Percentiles rank a stretch among this genome's conserved stretches.
Conservation (phyloP, 2,797 vertebrate species). For the Argya squamiceps region DNA sequence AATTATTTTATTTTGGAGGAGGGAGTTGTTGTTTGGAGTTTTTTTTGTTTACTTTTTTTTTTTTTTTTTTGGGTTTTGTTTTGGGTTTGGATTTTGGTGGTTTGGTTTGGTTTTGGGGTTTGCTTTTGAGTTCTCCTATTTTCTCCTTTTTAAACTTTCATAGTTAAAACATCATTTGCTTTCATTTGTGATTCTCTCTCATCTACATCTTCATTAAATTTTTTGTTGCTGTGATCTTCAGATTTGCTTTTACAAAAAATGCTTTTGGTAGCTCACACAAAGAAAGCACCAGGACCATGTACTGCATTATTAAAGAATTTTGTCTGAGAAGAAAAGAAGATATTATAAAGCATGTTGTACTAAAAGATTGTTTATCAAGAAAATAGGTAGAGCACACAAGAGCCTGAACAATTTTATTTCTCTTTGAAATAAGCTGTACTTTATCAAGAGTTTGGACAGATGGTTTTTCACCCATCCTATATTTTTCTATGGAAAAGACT, state of each 20-base stretch:
- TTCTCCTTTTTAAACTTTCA: neutral
- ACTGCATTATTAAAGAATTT: neutral
- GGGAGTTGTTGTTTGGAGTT: neutral
- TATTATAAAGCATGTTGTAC: neutral
- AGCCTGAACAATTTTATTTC: neutral
- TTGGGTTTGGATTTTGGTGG: neutral
- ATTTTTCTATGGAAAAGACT: neutral
- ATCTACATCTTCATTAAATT: neutral
- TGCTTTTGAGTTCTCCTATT: neutral
- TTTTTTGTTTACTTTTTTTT: no score
- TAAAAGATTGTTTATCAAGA: neutral
- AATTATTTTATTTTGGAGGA: neutral
- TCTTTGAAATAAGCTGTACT: neutral
- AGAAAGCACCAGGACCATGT: neutral
- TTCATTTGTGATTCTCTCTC: neutral
- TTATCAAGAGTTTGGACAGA: neutral
- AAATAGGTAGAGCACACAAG: neutral
- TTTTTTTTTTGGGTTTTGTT: neutral
- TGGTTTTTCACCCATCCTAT: neutral
- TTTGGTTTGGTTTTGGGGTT: neutral
- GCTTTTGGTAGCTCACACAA: neutral
- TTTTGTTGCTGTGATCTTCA: neutral
- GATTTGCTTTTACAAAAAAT: neutral
- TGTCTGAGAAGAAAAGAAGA: neutral
- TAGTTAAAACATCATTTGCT: neutral